Evolutionary conservation across 2,113 vertebrate species (phyloP).

Genomic region (Hippocampus comes): DNA sequence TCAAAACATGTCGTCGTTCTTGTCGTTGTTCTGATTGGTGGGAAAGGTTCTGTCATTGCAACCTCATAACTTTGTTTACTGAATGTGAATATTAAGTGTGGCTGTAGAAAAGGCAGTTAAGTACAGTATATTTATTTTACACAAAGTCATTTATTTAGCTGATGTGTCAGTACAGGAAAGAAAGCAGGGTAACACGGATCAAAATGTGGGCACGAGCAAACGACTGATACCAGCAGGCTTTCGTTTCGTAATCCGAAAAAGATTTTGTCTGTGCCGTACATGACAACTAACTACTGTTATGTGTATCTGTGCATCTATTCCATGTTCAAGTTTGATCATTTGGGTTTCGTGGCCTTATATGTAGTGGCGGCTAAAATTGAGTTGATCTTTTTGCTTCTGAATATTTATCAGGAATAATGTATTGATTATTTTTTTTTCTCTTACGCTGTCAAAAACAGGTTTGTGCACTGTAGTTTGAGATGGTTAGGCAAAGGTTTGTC

Average conservation of each 20-base stretch:
- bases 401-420: conserved; percentile 35
- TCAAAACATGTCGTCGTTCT: conserved; percentile 17
- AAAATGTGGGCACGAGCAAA: not conserved
- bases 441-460: conserved; percentile 9
- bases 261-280: conserved; percentile 36
- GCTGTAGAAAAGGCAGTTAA: conserved; percentile 43
- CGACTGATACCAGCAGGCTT: conserved; percentile 49
- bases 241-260: not conserved
- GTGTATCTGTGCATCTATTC: conserved; percentile 16
- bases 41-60: conserved; percentile 11
- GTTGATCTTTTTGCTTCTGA: conserved; percentile 20
- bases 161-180: conserved; percentile 24
- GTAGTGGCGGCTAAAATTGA: conserved; percentile 30
- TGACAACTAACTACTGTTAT: conserved; percentile 4
- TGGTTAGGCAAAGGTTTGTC: conserved; percentile 17
- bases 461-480: conserved; percentile 37
- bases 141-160: conserved; percentile 20
- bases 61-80: conserved; percentile 36
- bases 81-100: conserved; percentile 62
- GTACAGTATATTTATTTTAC: conserved; percentile 43
- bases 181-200: conserved; percentile 43
- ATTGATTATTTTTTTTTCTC: conserved; percentile 31
- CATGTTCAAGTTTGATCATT: conserved; percentile 47
- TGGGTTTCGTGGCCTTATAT: conserved; percentile 72
- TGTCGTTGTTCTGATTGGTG: conserved; percentile 14